A percentile compares a stretch with the other conserved stretches of the same genome.
These are phyloP conservation scores for Clamator glandarius DNA, from an alignment of 2,797 vertebrate species.

Conservation along the genomic window DNA sequence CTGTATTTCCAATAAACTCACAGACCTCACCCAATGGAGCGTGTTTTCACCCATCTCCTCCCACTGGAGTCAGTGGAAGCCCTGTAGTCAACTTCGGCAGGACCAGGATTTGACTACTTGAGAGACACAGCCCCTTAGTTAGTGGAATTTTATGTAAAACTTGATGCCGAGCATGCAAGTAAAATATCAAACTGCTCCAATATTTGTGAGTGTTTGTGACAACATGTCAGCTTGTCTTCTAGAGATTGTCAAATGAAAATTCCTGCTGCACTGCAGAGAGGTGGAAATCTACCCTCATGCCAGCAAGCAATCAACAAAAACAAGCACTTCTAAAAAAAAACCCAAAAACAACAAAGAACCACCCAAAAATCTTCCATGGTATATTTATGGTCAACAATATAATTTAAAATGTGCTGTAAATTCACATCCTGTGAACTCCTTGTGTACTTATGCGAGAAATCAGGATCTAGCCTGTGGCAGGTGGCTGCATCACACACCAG, in stretches of 20 bases:
- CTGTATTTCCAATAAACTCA: not conserved
- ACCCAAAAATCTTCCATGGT: not conserved
- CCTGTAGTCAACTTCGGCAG: not conserved
- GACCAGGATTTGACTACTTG: not conserved
- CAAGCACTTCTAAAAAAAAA: not conserved
- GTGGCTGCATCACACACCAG: not conserved
- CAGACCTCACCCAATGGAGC: not conserved
- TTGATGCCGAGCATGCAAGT: not conserved
- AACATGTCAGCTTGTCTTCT: not conserved
- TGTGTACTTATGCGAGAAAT: not conserved
- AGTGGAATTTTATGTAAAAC: not conserved
- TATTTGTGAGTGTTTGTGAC: conserved; percentile 11
- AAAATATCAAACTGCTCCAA: conserved; percentile 8
- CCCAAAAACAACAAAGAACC: not conserved
- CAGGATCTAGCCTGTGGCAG: not conserved
- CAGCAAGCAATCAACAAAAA: not conserved
- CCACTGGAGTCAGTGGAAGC: not conserved
- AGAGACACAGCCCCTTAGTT: not conserved
- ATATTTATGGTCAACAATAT: not conserved
- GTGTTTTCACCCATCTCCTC: not conserved
- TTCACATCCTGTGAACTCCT: not conserved
- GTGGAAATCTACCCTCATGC: not conserved
- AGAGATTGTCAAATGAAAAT: conserved; percentile 9
- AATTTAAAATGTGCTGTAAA: not conserved
- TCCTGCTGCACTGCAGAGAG: not conserved